Conservation (phyloP, 2,797 vertebrate species). For the Silurus aristotelis region DNA sequence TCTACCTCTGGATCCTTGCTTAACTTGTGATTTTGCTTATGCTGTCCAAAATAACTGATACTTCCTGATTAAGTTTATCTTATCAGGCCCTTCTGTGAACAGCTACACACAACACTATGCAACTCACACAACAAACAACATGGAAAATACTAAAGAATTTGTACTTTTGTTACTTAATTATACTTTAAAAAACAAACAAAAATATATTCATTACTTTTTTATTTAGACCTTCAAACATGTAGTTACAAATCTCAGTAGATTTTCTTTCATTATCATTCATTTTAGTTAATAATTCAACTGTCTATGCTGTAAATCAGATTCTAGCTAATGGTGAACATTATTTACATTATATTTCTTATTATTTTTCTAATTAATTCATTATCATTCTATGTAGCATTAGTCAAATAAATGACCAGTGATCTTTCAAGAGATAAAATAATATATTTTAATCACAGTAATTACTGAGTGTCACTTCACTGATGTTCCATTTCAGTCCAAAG, state of each 20-base stretch:
- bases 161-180: neutral
- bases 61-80: neutral
- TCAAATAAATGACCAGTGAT: neutral
- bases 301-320: neutral
- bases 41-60: neutral
- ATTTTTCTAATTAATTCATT: neutral
- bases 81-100: neutral
- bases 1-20: neutral
- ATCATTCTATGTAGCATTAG: neutral
- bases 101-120: neutral
- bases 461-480: neutral
- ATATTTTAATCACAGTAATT: neutral
- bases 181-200: neutral
- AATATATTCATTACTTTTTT: neutral
- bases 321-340: neutral
- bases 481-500: neutral
- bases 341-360: neutral
- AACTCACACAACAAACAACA: neutral
- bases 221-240: neutral
- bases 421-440: neutral
- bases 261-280: too few species aligned
- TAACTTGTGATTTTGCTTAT: neutral
- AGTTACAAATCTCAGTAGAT: neutral
- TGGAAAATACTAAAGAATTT: neutral
- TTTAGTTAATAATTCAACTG: too few species aligned